Conservation (phyloP, 2,888 invertebrate genomes). For the Bruchidius siliquastri region DNA sequence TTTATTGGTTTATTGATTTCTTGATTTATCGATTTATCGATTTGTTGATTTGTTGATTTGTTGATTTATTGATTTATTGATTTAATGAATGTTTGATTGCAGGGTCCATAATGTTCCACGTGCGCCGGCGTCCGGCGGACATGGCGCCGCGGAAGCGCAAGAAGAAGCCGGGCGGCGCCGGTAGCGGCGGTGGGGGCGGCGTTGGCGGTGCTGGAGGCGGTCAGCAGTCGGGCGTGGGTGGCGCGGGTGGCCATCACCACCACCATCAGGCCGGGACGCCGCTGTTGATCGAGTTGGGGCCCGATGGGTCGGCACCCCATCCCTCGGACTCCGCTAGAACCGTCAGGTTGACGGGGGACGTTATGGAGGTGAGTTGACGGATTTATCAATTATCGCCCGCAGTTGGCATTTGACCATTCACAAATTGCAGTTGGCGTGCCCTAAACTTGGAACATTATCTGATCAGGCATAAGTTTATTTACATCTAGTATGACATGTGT, state of each 20-base stretch:
- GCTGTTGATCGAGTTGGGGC: conserved; percentile 75
- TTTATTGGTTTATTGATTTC: no score
- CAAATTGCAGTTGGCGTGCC: no score
- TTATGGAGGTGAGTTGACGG: conserved; percentile 56
- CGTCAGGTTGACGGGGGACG: conserved; percentile 58
- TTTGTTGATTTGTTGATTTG: no score
- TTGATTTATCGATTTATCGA: no score
- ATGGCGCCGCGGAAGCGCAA: conserved; percentile 87
- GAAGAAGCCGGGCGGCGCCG: conserved; percentile 60
- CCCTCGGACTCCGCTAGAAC: conserved; percentile 59
- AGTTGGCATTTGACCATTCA: no score
- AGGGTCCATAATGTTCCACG: conserved; percentile 98
- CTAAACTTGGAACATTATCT: no score
- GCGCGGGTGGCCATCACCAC: conserved; percentile 49
- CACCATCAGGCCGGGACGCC: conserved; percentile 59
- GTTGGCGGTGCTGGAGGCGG: conserved; percentile 49
- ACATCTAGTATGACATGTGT: no score
- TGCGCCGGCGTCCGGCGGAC: conserved; percentile 87
- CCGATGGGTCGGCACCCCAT: conserved; percentile 64
- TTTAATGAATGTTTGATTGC: no score
- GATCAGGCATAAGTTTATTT: no score
- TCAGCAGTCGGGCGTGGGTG: conserved; percentile 49
- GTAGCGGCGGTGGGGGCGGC: conserved; percentile 51
- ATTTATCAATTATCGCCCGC: no score
- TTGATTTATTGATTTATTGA: no score